phyloP scores from a whole-genome alignment of 2,888 invertebrate species.

The Rutpela maculata region DNA sequence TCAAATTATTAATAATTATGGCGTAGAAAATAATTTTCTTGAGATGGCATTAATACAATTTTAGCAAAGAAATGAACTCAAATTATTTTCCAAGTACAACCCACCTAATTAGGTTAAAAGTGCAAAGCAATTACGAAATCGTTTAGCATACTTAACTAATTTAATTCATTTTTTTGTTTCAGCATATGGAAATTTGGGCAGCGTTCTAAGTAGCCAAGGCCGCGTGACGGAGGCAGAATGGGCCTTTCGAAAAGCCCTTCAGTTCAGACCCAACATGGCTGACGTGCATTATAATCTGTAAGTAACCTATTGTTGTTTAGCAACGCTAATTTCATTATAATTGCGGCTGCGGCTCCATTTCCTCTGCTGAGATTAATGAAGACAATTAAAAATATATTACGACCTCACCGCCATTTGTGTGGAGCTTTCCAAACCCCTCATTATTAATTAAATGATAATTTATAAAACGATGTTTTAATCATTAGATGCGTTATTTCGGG shows the following conservation, averaged over 20 bases:
- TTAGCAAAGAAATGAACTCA: constrained; percentile 1
- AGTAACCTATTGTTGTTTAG: constrained; percentile 76
- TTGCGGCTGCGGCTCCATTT: constrained; percentile 51
- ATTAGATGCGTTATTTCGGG: background rate
- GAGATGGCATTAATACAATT: background rate
- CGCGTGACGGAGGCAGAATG: constrained; percentile 91
- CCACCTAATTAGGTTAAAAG: background rate
- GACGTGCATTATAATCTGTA: constrained; percentile 99
- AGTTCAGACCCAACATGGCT: constrained; percentile 96
- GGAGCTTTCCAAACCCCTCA: constrained; percentile 20
- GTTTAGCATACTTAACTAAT: constrained; percentile 20
- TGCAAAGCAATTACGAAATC: background rate
- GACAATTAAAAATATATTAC: constrained; percentile 63
- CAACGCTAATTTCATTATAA: constrained; percentile 58
- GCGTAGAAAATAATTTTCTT: background rate
- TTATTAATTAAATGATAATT: constrained; percentile 41
- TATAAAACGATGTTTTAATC: constrained; percentile 40
- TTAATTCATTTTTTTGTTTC: constrained; percentile 68
- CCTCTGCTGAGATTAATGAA: constrained; percentile 56
- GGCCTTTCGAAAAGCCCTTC: constrained; percentile 93
- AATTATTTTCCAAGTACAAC: background rate
- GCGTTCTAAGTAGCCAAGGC: constrained; percentile 93
- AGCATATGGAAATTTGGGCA: constrained; percentile 98
- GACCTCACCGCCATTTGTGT: constrained; percentile 31
- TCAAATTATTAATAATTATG: background rate